Evolutionary conservation across 2,888 invertebrate species (phyloP), one percentile per base, ranked within the genome.

Genomic region (Cryptophagus acutangulus): DNA sequence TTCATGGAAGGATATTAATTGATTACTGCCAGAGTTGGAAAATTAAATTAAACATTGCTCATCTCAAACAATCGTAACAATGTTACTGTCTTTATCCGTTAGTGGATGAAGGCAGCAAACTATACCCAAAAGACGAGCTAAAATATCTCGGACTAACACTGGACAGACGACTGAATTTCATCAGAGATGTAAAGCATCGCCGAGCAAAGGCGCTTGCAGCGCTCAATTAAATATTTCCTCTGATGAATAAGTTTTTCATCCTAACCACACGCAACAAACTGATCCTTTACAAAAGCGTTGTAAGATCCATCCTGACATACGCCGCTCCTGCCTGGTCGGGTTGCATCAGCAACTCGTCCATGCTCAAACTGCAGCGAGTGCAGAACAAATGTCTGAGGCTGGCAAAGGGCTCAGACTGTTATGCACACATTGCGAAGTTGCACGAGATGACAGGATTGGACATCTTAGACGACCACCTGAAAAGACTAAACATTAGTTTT

Each of bases 131-230:
- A 5, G n/a, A 16, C 3, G 8, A 31, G 3, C 9, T 16, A 5
- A 31, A 31, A 31, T 31, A 31, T 15, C 15, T 31, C 2, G 31
- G 31, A 4, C n/a, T 26, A 13, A 3, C 12, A 8, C 26, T 26
- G n/a, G 26, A 26, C 9, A 26, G n/a, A 4, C 3, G 26, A 6
- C n/a, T 26, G 12, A 26, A n/a, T n/a, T 26, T 26, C 12, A 3
- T 8, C n/a, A n/a, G 10, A 3, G 10, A 26, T n/a, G 9, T 26
- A 3, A 26, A 6, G 3, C n/a, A 26, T n/a, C n/a, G 12, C 10
- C 26, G 3, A 26, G 10, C 12, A 26, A 26, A n/a, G n/a, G n/a
- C n/a, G n/a, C n/a, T n/a, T n/a, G n/a, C n/a, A n/a, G n/a, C n/a
- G 26, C 26, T 26, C n/a, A 26, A 26, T 26, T 3, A n/a, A 6